Evolutionary conservation across 2,888 invertebrate genomes (phyloP), one percentile per base, ranked within the genome.

Genomic region (Colletes collaris): DNA sequence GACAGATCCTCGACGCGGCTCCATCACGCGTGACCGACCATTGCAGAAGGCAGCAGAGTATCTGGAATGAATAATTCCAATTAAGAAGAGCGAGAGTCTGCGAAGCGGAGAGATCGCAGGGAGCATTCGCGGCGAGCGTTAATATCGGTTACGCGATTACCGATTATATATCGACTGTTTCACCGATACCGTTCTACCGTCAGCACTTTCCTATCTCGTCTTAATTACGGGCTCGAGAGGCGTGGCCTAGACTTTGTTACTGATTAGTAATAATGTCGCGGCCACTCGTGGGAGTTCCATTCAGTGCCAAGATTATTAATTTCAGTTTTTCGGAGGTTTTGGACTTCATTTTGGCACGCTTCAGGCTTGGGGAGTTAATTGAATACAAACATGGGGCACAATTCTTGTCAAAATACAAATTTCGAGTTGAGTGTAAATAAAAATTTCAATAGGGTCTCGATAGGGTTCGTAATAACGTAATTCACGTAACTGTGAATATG

Each of bases 131-230:
- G 37, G 55, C 35, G 35, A 27, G 52, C 71, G 65, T 53, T 72
- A 53, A 72, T 79, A 78, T 78, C 79, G 65, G 67, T 78, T 64
- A 64, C 67, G 78, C 70, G 79, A 78, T 53, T 40, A 67, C n/a
- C 68, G 62, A 75, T 79, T 67, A 52, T 52, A 67, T 59, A 64
- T 64, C 65, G 66, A 49, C 79, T 58, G 56, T 65, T 68, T 37
- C 63, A 55, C 37, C 52, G 72, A 71, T 64, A 68, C 27, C 66
- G 50, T 49, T 35, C n/a, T 49, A 50, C 50, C 75, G 40, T n/a
- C 49, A 50, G 53, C 76, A n/a, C 72, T 50, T 58, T 67, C 62
- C 49, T 59, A 65, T 79, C 79, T 56, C 68, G 72, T 67, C 72
- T 79, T 67, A 79, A 79, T 79, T 79, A 78, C 66, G 49, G 19